Conservation (phyloP, 1,140 invertebrate species). For the Cherax quadricarinatus region DNA sequence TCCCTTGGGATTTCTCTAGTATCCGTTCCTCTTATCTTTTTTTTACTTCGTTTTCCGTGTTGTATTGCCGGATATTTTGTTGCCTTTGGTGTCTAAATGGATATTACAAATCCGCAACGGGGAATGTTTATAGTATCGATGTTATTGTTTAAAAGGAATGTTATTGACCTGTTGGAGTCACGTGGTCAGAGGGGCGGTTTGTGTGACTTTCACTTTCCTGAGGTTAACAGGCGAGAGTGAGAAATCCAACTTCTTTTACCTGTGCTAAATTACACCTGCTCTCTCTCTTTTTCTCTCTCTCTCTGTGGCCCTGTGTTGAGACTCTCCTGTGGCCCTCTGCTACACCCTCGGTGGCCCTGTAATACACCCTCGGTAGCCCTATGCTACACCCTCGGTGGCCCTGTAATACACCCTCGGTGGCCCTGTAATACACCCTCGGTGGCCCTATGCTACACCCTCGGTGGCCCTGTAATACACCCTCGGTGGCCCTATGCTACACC, state of each 20-base stretch:
- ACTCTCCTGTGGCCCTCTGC: too few relatives aligned
- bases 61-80: neutral
- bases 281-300: constrained; percentile 50
- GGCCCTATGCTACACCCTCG: too few relatives aligned
- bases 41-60: neutral
- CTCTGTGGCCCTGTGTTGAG: neutral
- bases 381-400: too few relatives aligned
- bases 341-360: too few relatives aligned
- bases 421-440: too few relatives aligned
- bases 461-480: too few relatives aligned
- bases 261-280: constrained; percentile 6
- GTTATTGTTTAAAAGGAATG: too few relatives aligned
- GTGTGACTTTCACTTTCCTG: constrained; percentile 46
- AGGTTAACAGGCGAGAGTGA: constrained; percentile 8
- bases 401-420: too few relatives aligned
- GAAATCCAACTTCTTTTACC: constrained; percentile 8
- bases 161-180: neutral
- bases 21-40: neutral
- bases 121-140: neutral
- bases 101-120: neutral
- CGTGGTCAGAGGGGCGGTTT: neutral
- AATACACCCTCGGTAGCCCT: too few relatives aligned
- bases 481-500: too few relatives aligned
- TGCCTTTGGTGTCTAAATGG: neutral
- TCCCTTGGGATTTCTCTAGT: neutral